Evolutionary conservation across 2,888 invertebrate genomes (phyloP), one percentile per base, ranked within the genome.

Genomic region (Coremacera marginata): DNA sequence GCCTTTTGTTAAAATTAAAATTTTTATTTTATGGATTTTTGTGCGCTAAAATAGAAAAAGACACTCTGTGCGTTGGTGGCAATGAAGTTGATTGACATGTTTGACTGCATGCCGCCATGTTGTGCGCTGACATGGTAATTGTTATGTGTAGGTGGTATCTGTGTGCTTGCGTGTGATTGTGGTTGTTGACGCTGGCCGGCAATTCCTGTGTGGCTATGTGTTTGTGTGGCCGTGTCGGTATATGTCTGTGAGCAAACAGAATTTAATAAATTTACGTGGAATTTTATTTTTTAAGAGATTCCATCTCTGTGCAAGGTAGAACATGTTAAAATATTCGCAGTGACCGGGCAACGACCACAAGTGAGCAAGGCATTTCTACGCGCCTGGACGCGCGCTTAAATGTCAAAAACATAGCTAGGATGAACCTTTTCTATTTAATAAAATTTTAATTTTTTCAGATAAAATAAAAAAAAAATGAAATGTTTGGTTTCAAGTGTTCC

Each of bases 331-430:
- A 63, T 31, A 63, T n/a, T n/a, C 63, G 34, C n/a, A 11, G 27
- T 63, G 27, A 63, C 63, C 63, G 16, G 63, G 16, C n/a, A 14
- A n/a, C 7, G 37, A 65, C 63, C 63, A 9, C 63, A 65, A 34
- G 63, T 31, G 63, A 34, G 63, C 34, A 31, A 27, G 16, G 34
- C 37, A 60, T 49, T 27, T 51, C 68, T 49, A 25, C 7, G 44
- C 67, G 37, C 67, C 34, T 67, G 67, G 44, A 67, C 67, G 67
- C 67, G 67, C 51, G 31, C 68, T 68, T 51, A 27, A 51, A 25
- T 68, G 68, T 68, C 51, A 68, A 68, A 68, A 51, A 51, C 68
- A 68, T 68, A 68, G 51, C 68, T 68, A 51, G 68, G 51, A 49
- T 51, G n/a, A 51, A 51, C 68, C 27, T 25, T 68, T 68, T 52